These are phyloP conservation scores for Pangasius mekongensis DNA, from an alignment of 2,797 vertebrate species.

Conservation along the genomic window DNA sequence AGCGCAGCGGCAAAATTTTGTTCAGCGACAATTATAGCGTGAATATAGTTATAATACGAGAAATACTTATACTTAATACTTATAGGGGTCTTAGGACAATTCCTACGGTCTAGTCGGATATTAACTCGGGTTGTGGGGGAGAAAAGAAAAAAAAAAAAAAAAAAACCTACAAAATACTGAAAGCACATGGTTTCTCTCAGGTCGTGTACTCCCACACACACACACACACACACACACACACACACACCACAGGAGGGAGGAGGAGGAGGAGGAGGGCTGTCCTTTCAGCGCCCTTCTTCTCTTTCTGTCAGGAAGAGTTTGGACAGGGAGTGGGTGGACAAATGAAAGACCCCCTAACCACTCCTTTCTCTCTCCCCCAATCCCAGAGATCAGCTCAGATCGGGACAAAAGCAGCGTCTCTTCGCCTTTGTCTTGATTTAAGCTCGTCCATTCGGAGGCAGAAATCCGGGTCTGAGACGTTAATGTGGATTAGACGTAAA, in stretches of 20 bases:
- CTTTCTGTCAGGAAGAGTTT: slow-evolving; percentile 56
- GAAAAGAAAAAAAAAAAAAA: no score
- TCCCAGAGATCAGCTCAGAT: slow-evolving; percentile 29
- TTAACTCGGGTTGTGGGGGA: slow-evolving; percentile 35
- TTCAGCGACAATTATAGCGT: background rate
- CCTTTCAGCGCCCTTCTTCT: slow-evolving; percentile 48
- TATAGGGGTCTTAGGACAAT: background rate
- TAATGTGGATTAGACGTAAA: slow-evolving; percentile 49
- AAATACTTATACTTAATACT: background rate
- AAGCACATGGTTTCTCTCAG: slow-evolving; percentile 50
- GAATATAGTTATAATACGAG: background rate
- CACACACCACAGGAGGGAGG: slow-evolving; percentile 42
- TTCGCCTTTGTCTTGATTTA: slow-evolving; percentile 39
- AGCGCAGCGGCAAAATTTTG: no score
- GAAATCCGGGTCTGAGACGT: slow-evolving; percentile 46
- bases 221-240: slow-evolving; percentile 16
- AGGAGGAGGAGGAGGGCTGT: background rate
- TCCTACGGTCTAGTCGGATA: background rate
- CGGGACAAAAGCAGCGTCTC: slow-evolving; percentile 49
- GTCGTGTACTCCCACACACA: slow-evolving; percentile 55
- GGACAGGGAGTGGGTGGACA: slow-evolving; percentile 76
- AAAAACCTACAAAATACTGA: slow-evolving; percentile 18
- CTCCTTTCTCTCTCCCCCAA: background rate
- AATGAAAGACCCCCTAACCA: slow-evolving; percentile 65
- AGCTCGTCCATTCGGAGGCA: slow-evolving; percentile 29